These are phyloP conservation scores for Babylonia areolata DNA, from an alignment of 1,140 invertebrate genomes.

Conservation along the genomic window DNA sequence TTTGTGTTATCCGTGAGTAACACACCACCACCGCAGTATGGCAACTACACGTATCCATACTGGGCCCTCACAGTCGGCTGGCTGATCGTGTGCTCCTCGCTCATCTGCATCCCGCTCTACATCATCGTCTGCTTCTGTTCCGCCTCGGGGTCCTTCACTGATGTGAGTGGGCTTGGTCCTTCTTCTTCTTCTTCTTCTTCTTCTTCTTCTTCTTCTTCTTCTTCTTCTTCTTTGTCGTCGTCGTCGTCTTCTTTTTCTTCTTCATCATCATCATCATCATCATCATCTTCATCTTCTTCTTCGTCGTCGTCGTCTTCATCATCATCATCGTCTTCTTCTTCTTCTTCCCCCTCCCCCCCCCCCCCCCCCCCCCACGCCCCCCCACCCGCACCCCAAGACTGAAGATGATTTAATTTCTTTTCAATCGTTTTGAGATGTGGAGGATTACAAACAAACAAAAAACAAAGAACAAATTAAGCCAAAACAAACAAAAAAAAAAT, in stretches of 20 bases:
- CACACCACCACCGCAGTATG: constrained; percentile 55
- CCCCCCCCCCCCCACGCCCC: too few relatives aligned
- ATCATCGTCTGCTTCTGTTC: constrained; percentile 77
- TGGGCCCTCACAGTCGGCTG: constrained; percentile 83
- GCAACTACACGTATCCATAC: constrained; percentile 78
- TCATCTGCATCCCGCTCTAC: constrained; percentile 81
- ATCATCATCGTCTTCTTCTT: too few relatives aligned
- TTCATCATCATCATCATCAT: not conserved
- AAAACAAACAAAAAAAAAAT: too few relatives aligned
- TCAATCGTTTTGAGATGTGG: too few relatives aligned
- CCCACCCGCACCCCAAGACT: not conserved
- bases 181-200: not conserved
- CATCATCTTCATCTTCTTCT: too few relatives aligned
- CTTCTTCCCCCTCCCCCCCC: too few relatives aligned
- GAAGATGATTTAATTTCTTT: too few relatives aligned
- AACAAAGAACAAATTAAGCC: too few relatives aligned
- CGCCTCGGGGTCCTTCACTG: constrained; percentile 68
- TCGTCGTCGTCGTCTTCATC: too few relatives aligned
- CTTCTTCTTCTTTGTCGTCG: too few relatives aligned
- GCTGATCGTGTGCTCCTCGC: constrained; percentile 79
- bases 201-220: not conserved
- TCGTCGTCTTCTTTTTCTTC: too few relatives aligned
- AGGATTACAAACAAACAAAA: too few relatives aligned
- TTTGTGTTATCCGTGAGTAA: constrained; percentile 62
- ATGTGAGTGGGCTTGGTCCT: constrained; percentile 51